A percentile compares a stretch with the other conserved stretches of the same genome.
Evolutionary conservation across 2,113 vertebrate genomes (phyloP).

Genomic region (Poeciliopsis occidentalis): DNA sequence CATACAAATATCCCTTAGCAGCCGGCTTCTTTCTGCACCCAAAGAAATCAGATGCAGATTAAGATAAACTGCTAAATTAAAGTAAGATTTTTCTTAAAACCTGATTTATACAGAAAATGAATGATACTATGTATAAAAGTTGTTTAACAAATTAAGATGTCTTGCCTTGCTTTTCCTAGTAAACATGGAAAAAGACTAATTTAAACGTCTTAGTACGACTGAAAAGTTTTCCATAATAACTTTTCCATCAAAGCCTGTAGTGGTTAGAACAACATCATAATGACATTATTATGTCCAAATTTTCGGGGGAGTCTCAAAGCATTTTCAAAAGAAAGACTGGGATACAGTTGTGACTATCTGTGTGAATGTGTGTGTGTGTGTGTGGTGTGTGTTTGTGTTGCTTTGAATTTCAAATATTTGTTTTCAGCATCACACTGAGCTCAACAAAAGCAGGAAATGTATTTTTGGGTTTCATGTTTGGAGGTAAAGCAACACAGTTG

Average conservation of each 20-base stretch:
- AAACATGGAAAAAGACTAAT: background rate
- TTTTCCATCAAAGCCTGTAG: background rate
- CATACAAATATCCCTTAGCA: background rate
- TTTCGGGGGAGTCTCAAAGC: too few species aligned
- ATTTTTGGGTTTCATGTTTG: slow-evolving; percentile 69
- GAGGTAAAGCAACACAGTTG: slow-evolving; percentile 56
- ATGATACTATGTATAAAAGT: background rate
- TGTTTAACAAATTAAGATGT: background rate
- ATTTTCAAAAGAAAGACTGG: too few species aligned
- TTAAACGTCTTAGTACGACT: background rate
- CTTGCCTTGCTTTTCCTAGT: background rate
- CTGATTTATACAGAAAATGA: background rate
- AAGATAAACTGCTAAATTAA: background rate
- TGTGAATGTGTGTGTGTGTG: slow-evolving; percentile 1
- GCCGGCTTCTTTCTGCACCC: background rate
- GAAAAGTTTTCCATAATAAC: background rate
- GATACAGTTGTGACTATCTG: too few species aligned
- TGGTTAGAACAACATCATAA: background rate
- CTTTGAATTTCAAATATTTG: slow-evolving; percentile 32
- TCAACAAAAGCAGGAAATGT: slow-evolving; percentile 76
- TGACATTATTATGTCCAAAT: background rate
- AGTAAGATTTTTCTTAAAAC: background rate
- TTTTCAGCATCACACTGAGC: slow-evolving; percentile 46
- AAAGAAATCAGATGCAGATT: background rate
- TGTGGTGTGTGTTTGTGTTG: slow-evolving; percentile 14